Base-by-base conservation (phyloP, 1,140 invertebrate species). In the Trichonephila clavipes region DNA sequence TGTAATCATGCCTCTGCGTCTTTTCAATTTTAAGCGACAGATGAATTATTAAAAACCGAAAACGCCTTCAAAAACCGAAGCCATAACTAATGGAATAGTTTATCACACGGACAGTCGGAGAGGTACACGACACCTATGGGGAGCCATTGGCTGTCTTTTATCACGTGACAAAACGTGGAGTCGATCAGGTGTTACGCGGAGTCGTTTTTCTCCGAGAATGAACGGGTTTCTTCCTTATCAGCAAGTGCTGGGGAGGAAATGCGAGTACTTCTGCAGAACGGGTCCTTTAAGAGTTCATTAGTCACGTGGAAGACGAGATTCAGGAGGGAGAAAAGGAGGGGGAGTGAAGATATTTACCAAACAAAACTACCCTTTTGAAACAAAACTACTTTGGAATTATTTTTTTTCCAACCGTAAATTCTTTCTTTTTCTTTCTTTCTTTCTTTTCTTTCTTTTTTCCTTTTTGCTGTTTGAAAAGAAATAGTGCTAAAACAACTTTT, bases 211-310 rank as follows among this genome's bases (percentile, higher is more conserved):
- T 83, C 51, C 24, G 34, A 58, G 34, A 18, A 21, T 58, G 81
- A 83, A 58, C 19, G 51, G 16, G 81, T 21, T 21, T 51, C 81
- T 58, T 21, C 21, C 19, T 51, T n/a, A 16, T 40, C 40, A 18
- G 21, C 21, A 24, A 83, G 12, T 44, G 8, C 18, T 10, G 40
- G 12, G 4, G 51, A 58, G 81, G 51, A 83, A 83, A 83, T 83
- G 81, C 40, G 69, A 72, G 69, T 72, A n/a, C 81, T 44, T 19
- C 64, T 19, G 19, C 64, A 66, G 64, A 66, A 66, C 51, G 12
- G 81, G 34, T 83, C 18, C 81, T 83, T 58, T 83, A 51, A 83
- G 81, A 58, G 51, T 83, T 83, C 81, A 83, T 83, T 83, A 83
- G 40, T 83, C 81, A 83, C 24, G 6, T 40, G 18, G 8, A 19